phyloP scores from a whole-genome alignment of 2,888 invertebrate genomes.

The Xanthorhoe designata region DNA sequence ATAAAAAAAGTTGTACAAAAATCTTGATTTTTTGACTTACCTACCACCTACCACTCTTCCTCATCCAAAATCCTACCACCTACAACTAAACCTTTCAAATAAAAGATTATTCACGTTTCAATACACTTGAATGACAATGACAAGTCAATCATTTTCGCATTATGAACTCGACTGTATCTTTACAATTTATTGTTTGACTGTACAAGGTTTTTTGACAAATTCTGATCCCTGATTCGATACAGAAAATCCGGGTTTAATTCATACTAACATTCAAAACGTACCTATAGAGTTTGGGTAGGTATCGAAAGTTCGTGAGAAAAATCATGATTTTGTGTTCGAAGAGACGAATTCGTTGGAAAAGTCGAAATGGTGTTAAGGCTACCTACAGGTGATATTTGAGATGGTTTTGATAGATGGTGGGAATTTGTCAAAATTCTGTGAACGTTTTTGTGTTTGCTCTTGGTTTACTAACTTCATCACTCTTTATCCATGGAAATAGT shows the following conservation, averaged over 20 bases:
- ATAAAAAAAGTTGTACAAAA: too few species aligned
- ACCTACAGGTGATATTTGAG: constrained; percentile 42
- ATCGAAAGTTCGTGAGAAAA: too few species aligned
- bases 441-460: too few species aligned
- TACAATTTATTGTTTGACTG: constrained; percentile 32
- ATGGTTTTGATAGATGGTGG: constrained; percentile 45
- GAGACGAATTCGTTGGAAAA: too few species aligned
- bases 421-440: constrained; percentile 25
- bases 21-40: too few species aligned
- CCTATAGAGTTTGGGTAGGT: too few species aligned
- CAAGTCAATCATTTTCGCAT: constrained; percentile 74
- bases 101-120: constrained; percentile 67
- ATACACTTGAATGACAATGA: constrained; percentile 54
- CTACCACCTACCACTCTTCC: constrained; percentile 36
- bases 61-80: constrained; percentile 47
- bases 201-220: constrained; percentile 50
- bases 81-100: constrained; percentile 68
- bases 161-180: constrained; percentile 55
- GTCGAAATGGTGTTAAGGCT: neutral
- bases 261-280: neutral
- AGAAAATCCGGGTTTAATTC: neutral
- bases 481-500: too few species aligned
- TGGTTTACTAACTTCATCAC: too few species aligned
- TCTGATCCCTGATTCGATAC: constrained; percentile 53
- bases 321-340: too few species aligned